Percentiles rank a stretch among this genome's conserved stretches.
phyloP scores from a whole-genome alignment of 2,888 invertebrate genomes.

The Xestia ashworthii region DNA sequence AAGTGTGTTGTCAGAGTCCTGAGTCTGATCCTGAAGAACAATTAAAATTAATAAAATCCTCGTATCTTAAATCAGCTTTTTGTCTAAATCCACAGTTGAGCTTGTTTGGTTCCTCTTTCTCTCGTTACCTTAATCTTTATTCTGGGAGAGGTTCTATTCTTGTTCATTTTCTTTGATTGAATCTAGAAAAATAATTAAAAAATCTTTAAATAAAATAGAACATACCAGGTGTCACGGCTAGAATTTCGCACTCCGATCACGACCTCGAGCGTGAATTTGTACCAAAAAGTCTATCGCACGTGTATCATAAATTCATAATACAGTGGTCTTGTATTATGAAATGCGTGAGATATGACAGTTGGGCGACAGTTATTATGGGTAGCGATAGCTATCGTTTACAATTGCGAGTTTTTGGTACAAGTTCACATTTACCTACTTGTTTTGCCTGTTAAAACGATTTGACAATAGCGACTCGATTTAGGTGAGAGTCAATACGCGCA shows the following conservation, averaged over 20 bases:
- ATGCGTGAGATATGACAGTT: background rate
- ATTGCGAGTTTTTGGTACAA: background rate
- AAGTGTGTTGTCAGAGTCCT: background rate
- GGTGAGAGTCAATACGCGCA: background rate
- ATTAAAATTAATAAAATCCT: slow-evolving; percentile 42
- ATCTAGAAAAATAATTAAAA: background rate
- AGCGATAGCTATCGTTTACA: background rate
- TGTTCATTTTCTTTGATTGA: slow-evolving; percentile 8
- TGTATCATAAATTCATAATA: background rate
- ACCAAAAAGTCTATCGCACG: background rate
- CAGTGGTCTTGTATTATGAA: background rate
- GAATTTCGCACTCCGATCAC: background rate
- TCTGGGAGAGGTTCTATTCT: slow-evolving; percentile 2
- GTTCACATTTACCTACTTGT: background rate
- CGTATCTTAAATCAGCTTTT: slow-evolving; percentile 7
- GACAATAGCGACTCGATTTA: background rate
- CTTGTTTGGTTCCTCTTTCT: slow-evolving; percentile 4
- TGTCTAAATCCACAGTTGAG: background rate
- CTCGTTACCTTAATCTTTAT: slow-evolving; percentile 23
- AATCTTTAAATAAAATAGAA: background rate
- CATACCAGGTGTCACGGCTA: background rate
- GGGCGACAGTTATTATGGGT: background rate
- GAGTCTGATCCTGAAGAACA: slow-evolving; percentile 2
- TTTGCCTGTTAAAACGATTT: background rate
- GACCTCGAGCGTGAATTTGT: background rate